Conservation (phyloP, 2,888 invertebrate genomes). For the Acleris laterana region DNA sequence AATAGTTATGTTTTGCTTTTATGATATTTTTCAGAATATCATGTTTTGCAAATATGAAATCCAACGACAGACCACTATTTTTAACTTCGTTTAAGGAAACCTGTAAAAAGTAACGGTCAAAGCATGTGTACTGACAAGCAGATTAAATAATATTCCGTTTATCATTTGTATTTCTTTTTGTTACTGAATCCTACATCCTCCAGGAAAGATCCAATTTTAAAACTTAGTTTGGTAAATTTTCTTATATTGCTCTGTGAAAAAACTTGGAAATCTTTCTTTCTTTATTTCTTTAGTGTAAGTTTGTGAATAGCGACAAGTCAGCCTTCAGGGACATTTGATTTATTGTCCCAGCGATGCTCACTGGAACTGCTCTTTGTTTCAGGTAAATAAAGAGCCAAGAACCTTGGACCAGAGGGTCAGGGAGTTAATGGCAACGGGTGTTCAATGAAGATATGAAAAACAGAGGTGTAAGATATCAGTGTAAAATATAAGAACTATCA, state of each 20-base stretch:
- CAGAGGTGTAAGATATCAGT: no score
- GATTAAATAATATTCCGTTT: no score
- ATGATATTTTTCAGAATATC: no score
- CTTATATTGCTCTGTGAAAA: background rate
- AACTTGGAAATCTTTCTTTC: background rate
- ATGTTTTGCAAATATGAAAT: no score
- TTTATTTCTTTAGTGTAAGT: background rate
- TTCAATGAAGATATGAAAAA: background rate
- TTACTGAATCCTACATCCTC: background rate
- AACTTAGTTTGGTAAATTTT: background rate
- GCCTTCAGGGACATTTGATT: slow-evolving; percentile 26
- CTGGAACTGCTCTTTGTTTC: slow-evolving; percentile 29
- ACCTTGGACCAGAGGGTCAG: background rate
- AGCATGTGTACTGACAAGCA: no score
- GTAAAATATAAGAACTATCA: no score
- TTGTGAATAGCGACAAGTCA: slow-evolving; percentile 9
- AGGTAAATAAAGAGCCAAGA: slow-evolving; percentile 25
- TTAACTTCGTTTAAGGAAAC: no score
- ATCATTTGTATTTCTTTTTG: no score
- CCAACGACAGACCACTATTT: no score
- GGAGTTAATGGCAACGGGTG: background rate
- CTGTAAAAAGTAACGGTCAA: no score
- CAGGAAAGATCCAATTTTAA: background rate
- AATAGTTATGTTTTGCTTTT: no score
- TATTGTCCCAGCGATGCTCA: slow-evolving; percentile 7